A percentile compares a stretch with the other conserved stretches of the same genome.
Evolutionary conservation across 1,140 invertebrate species (phyloP).

Genomic region (Brachionus angularis): DNA sequence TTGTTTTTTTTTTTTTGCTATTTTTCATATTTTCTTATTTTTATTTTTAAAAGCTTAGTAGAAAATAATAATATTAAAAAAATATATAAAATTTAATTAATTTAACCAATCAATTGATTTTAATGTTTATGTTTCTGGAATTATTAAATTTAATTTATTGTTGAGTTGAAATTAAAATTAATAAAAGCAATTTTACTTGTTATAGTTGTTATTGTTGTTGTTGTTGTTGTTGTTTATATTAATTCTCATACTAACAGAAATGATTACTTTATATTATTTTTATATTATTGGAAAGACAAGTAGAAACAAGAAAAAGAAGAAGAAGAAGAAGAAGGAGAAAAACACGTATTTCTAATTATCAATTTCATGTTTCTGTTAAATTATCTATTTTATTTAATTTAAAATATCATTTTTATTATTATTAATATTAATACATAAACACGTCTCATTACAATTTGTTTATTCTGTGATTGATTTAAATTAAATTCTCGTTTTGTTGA

Average conservation of each 20-base stretch:
- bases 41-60: not conserved
- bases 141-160: constrained; percentile 6
- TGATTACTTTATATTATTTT: not conserved
- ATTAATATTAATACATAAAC: too few relatives aligned
- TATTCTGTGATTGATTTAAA: too few relatives aligned
- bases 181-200: constrained; percentile 10
- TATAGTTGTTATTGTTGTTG: not conserved
- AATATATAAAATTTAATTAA: constrained; percentile 30
- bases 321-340: too few relatives aligned
- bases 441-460: too few relatives aligned
- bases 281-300: not conserved
- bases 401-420: too few relatives aligned
- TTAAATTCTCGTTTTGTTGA: too few relatives aligned
- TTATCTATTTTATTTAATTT: too few relatives aligned
- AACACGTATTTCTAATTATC: too few relatives aligned
- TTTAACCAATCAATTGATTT: constrained; percentile 42
- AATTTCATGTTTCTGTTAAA: too few relatives aligned
- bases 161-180: not conserved
- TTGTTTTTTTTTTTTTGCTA: not conserved
- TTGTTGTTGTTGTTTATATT: not conserved
- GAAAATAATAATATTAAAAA: constrained; percentile 4
- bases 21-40: not conserved
- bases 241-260: constrained; percentile 17
- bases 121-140: not conserved
- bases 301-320: too few relatives aligned